phyloP scores from a whole-genome alignment of 2,888 invertebrate species.

The Ashinkailepas kermadecensis region DNA sequence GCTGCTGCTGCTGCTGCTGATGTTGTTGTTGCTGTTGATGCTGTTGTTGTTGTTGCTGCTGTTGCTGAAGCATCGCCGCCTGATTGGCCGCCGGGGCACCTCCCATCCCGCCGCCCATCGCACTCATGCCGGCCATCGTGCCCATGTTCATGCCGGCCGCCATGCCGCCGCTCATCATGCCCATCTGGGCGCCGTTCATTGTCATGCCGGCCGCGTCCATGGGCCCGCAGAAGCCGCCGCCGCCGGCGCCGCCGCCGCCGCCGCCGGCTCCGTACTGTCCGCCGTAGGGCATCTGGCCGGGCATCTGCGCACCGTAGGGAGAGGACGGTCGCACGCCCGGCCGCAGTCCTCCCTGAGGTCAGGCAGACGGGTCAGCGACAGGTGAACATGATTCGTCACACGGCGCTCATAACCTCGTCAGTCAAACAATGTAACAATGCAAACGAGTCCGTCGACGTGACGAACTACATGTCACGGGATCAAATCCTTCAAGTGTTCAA shows the following conservation, averaged over 20 bases:
- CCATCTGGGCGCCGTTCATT: constrained; percentile 29
- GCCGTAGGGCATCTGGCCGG: constrained; percentile 34
- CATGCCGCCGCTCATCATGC: constrained; percentile 34
- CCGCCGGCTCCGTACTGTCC: constrained; percentile 46
- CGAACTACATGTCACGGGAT: too few species aligned
- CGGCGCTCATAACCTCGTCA: too few species aligned
- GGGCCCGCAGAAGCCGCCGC: constrained; percentile 31
- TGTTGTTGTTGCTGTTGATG: constrained; percentile 38
- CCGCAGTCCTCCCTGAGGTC: constrained; percentile 21
- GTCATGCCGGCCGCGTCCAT: constrained; percentile 34
- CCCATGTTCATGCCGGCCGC: constrained; percentile 31
- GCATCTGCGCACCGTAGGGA: constrained; percentile 28
- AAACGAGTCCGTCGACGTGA: too few species aligned
- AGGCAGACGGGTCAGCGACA: background rate
- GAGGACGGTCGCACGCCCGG: constrained; percentile 31
- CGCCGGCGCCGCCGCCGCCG: constrained; percentile 45
- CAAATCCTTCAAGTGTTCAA: too few species aligned
- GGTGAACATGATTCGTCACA: too few species aligned
- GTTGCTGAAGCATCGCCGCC: constrained; percentile 27
- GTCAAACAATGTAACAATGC: too few species aligned
- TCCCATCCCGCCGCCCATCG: constrained; percentile 26
- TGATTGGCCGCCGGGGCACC: constrained; percentile 29
- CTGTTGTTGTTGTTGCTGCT: constrained; percentile 44
- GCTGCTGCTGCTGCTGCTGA: constrained; percentile 34
- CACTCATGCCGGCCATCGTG: constrained; percentile 33